Evolutionary conservation across 53 echinoderm and acorn worm genomes (phyloP).

Genomic region (Pentamera pediparva): DNA sequence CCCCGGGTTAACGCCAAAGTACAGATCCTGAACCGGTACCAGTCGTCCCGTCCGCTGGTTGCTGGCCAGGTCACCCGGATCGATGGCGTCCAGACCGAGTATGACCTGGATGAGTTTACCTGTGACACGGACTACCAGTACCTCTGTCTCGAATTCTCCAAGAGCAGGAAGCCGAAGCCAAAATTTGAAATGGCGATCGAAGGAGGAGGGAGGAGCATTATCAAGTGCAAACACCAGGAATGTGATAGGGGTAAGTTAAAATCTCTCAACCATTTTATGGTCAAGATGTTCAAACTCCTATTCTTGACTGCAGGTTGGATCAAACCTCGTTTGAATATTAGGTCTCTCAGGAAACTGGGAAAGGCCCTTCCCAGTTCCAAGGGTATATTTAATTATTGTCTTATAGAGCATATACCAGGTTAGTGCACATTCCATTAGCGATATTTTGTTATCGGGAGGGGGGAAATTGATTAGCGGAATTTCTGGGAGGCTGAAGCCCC

Average conservation of each 20-base stretch:
- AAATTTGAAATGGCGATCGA: conserved; percentile 43
- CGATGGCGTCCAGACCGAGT: conserved; percentile 46
- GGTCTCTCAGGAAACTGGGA: too few species aligned
- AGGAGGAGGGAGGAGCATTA: conserved; percentile 41
- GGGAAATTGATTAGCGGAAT: too few species aligned
- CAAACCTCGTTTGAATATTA: too few species aligned
- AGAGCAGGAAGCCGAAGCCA: conserved; percentile 55
- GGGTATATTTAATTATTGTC: too few species aligned
- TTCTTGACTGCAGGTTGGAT: too few species aligned
- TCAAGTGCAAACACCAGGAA: conserved; percentile 66
- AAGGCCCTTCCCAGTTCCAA: too few species aligned
- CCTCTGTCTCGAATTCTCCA: conserved; percentile 73
- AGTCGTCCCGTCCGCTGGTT: conserved; percentile 34
- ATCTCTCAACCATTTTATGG: background rate
- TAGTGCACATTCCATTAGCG: too few species aligned
- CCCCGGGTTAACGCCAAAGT: conserved; percentile 30
- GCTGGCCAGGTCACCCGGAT: conserved; percentile 40
- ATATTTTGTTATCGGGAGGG: too few species aligned
- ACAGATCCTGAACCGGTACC: conserved; percentile 56
- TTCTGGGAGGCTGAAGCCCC: too few species aligned
- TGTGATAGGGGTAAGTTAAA: conserved; percentile 62
- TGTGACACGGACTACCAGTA: conserved; percentile 70
- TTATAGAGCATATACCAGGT: too few species aligned
- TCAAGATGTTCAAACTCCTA: too few species aligned
- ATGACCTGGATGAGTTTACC: conserved; percentile 59